Conservation (phyloP, 2,888 invertebrate species). For the Parochlus steinenii region DNA sequence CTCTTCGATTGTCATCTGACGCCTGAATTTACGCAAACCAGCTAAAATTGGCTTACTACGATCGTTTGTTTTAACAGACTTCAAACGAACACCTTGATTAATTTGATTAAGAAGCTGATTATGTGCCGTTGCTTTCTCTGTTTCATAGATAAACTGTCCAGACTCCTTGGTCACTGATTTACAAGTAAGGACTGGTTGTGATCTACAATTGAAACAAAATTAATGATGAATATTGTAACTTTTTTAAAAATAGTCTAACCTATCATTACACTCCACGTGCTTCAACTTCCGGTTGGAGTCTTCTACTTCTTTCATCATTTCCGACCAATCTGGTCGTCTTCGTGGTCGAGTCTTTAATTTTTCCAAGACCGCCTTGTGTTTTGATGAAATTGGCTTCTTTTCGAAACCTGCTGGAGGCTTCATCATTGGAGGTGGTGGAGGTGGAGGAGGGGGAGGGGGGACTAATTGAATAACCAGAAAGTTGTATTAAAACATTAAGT, state of each 20-base stretch:
- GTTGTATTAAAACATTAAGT: too few species aligned
- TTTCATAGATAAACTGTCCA: slow-evolving; percentile 72
- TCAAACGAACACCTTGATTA: slow-evolving; percentile 55
- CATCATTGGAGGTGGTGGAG: slow-evolving; percentile 53
- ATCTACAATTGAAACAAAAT: slow-evolving; percentile 27
- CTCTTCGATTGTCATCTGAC: slow-evolving; percentile 82
- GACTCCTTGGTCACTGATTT: slow-evolving; percentile 49
- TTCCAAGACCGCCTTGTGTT: slow-evolving; percentile 51
- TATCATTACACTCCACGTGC: slow-evolving; percentile 73
- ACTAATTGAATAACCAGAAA: too few species aligned
- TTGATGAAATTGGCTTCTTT: slow-evolving; percentile 38
- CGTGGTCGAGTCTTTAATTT: slow-evolving; percentile 57
- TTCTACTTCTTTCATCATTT: slow-evolving; percentile 86
- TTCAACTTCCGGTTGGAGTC: slow-evolving; percentile 47
- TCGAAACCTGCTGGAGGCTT: slow-evolving; percentile 42
- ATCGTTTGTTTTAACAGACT: slow-evolving; percentile 64
- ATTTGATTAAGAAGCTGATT: slow-evolving; percentile 59
- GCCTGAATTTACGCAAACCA: slow-evolving; percentile 70
- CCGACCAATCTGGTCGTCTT: slow-evolving; percentile 72
- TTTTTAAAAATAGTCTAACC: slow-evolving; percentile 29
- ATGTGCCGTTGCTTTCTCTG: slow-evolving; percentile 67
- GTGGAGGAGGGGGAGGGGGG: slow-evolving; percentile 49
- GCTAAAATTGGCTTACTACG: slow-evolving; percentile 70
- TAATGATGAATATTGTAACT: background rate
- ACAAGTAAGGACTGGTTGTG: slow-evolving; percentile 40